These are phyloP conservation scores for Sebastolobus alascanus DNA, from an alignment of 2,797 vertebrate species.

Conservation along the genomic window DNA sequence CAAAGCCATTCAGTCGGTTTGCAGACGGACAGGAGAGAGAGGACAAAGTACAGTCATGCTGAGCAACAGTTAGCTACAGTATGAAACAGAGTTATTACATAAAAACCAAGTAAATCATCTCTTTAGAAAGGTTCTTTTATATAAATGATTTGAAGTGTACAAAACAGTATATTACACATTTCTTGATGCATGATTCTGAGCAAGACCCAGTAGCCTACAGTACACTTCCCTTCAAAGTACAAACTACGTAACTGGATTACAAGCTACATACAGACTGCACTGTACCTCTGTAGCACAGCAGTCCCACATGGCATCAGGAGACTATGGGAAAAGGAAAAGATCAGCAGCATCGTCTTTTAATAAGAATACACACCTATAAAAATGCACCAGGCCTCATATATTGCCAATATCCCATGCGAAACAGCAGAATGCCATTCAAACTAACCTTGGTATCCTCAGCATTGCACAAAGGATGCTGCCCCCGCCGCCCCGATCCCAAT, in stretches of 20 bases:
- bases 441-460: conserved; percentile 58
- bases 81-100: conserved; percentile 84
- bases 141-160: conserved; percentile 89
- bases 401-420: conserved; percentile 79
- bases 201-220: conserved; percentile 78
- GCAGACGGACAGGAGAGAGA: conserved; percentile 73
- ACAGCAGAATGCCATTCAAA: conserved; percentile 70
- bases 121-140: conserved; percentile 86
- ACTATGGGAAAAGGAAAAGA: conserved; percentile 79
- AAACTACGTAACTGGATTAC: conserved; percentile 83
- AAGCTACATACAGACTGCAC: conserved; percentile 78
- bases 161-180: conserved; percentile 87
- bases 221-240: conserved; percentile 80
- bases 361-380: conserved; percentile 79
- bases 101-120: conserved; percentile 84
- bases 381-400: conserved; percentile 76
- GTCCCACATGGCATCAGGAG: conserved; percentile 80
- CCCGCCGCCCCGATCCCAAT: conserved; percentile 27
- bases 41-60: conserved; percentile 85
- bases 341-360: conserved; percentile 82
- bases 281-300: conserved; percentile 68
- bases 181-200: conserved; percentile 79
- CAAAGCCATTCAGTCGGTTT: conserved; percentile 80
- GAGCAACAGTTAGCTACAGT: conserved; percentile 83
- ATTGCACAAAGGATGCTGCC: conserved; percentile 63